Evolutionary conservation across 2,888 invertebrate species (phyloP).

Genomic region (Parnassius apollo): DNA sequence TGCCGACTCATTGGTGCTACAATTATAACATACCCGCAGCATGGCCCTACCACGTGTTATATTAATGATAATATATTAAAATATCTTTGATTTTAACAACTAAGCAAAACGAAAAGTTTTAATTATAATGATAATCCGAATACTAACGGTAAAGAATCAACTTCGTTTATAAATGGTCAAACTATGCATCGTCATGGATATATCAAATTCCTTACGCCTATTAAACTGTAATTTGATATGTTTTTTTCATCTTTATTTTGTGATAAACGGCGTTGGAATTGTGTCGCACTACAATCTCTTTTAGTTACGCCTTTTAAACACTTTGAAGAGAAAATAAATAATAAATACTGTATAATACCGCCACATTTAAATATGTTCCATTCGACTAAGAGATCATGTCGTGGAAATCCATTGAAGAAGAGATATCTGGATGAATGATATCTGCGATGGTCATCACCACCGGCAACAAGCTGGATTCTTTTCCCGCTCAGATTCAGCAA

Average conservation of each 20-base stretch:
- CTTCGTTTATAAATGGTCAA: constrained; percentile 12
- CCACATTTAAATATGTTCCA: too few species aligned
- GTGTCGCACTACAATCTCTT: not conserved
- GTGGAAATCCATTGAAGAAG: too few species aligned
- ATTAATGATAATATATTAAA: too few species aligned
- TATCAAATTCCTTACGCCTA: constrained; percentile 12
- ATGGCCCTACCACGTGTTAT: too few species aligned
- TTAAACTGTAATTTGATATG: constrained; percentile 11
- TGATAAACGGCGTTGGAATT: constrained; percentile 6
- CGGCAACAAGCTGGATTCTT: too few species aligned
- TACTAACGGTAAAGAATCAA: constrained; percentile 11
- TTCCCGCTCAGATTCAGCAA: too few species aligned
- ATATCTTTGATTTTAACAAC: not conserved
- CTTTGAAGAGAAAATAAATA: not conserved
- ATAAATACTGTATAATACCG: too few species aligned
- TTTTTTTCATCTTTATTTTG: not conserved
- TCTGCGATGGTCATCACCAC: too few species aligned
- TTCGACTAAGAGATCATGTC: too few species aligned
- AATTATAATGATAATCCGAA: constrained; percentile 13
- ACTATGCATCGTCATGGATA: constrained; percentile 17
- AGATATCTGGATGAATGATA: too few species aligned
- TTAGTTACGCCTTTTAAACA: constrained; percentile 10
- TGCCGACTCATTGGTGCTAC: too few species aligned
- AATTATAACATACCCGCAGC: too few species aligned
- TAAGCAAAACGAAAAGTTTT: constrained; percentile 13